Percentiles rank a stretch among this genome's conserved stretches.
Conservation (phyloP, 2,113 vertebrate species). For the Hassar affinis region DNA sequence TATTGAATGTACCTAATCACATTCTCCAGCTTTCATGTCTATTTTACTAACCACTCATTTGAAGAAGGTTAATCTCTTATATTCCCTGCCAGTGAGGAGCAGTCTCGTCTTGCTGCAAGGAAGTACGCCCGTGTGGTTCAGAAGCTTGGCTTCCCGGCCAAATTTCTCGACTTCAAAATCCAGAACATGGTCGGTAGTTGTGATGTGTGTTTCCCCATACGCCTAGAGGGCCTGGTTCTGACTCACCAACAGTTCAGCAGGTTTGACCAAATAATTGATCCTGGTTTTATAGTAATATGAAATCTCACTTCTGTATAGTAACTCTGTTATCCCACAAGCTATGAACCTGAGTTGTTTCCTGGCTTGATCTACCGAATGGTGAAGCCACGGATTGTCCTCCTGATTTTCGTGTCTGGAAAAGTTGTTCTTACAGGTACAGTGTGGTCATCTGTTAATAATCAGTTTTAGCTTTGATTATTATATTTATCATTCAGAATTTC, state of each 20-base stretch:
- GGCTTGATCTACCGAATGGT: conserved; percentile 98
- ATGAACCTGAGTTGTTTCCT: conserved; percentile 95
- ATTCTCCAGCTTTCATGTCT: not conserved
- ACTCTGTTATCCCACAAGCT: conserved; percentile 69
- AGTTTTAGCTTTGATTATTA: not conserved
- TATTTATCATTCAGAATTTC: not conserved
- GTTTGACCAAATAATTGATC: conserved; percentile 60
- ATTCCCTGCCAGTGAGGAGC: conserved; percentile 80
- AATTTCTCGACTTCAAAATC: conserved; percentile 96
- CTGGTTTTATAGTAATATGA: not conserved
- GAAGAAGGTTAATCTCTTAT: not conserved
- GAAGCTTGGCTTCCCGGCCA: conserved; percentile 94
- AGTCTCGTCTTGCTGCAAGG: conserved; percentile 89
- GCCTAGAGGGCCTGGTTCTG: conserved; percentile 87
- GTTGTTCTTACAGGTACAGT: conserved; percentile 90
- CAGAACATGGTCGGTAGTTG: conserved; percentile 99
- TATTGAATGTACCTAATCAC: not conserved
- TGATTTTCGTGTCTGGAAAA: conserved; percentile 97
- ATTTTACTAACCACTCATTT: conserved; percentile 13
- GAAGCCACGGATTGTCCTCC: conserved; percentile 91
- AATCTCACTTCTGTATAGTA: not conserved
- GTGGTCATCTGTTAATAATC: not conserved
- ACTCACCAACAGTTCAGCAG: conserved; percentile 95
- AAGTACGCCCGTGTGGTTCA: conserved; percentile 93
- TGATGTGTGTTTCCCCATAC: conserved; percentile 91